Conservation (phyloP, 2,797 vertebrate species). For the Leptodactylus fallax region DNA sequence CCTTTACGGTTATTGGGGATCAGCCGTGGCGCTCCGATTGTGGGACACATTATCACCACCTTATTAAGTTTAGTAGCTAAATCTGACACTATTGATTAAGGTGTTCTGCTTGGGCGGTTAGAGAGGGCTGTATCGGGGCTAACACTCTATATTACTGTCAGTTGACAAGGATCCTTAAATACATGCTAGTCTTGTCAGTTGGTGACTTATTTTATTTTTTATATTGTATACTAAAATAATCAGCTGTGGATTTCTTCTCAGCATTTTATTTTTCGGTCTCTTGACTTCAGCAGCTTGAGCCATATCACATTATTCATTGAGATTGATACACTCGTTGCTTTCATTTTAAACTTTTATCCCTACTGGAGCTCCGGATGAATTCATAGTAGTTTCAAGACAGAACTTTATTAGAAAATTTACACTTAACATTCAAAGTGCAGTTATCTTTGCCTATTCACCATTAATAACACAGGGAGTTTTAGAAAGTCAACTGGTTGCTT, state of each 20-base stretch:
- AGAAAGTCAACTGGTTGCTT: conserved; percentile 2
- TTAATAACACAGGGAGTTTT: conserved; percentile 53
- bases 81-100: conserved; percentile 69
- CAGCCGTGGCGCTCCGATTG: conserved; percentile 68
- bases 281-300: conserved; percentile 40
- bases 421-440: conserved; percentile 56
- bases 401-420: conserved; percentile 57
- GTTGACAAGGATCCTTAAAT: conserved; percentile 64
- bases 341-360: conserved; percentile 64
- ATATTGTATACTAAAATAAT: conserved; percentile 61
- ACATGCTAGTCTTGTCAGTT: conserved; percentile 59
- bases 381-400: conserved; percentile 46
- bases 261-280: conserved; percentile 55
- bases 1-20: conserved; percentile 69
- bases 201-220: conserved; percentile 52
- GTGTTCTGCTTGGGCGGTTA: conserved; percentile 59
- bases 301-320: conserved; percentile 57
- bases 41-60: conserved; percentile 61
- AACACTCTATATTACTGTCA: conserved; percentile 54
- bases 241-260: not conserved
- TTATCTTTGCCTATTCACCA: conserved; percentile 43
- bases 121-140: conserved; percentile 61
- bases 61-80: conserved; percentile 65
- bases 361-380: conserved; percentile 55
- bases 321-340: conserved; percentile 66